A percentile compares a stretch with the other conserved stretches of the same genome.
phyloP scores from a whole-genome alignment of 2,888 invertebrate species.

The Myopa tessellatipennis region DNA sequence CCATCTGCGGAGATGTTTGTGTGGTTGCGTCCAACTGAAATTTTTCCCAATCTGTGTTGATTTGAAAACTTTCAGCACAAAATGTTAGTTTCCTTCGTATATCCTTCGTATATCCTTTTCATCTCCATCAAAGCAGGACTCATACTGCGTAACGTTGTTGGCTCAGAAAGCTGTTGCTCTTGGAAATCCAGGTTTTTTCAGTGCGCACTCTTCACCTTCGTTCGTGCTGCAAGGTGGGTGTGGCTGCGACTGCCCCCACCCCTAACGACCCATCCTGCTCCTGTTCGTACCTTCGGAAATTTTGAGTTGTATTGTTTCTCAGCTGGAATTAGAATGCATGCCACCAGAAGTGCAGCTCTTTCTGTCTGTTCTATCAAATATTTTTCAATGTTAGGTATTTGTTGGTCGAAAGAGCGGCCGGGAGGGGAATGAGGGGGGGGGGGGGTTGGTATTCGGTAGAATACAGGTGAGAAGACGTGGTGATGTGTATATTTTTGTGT shows the following conservation, averaged over 20 bases:
- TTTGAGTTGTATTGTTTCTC: background rate
- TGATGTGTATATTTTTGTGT: background rate
- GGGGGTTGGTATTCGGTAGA: background rate
- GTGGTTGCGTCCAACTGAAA: background rate
- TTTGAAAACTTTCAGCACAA: background rate
- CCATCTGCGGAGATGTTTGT: background rate
- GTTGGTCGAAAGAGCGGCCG: no score
- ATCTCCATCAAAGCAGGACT: background rate
- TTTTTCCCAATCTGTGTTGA: constrained; percentile 7
- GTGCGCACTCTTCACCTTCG: constrained; percentile 7
- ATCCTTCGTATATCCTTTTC: background rate
- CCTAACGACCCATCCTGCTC: background rate
- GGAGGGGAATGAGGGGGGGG: background rate
- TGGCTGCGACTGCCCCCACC: background rate
- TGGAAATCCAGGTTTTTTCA: background rate
- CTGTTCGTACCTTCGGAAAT: background rate
- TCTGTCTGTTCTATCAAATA: constrained; percentile 2
- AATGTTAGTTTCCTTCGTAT: background rate
- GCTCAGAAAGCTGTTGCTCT: background rate
- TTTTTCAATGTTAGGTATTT: background rate
- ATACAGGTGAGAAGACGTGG: background rate
- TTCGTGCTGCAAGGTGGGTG: background rate
- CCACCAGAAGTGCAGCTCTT: no score
- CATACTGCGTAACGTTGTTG: background rate
- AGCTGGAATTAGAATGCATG: constrained; percentile 3